These are phyloP conservation scores for Tetramorium simillimum DNA, from an alignment of 1,140 invertebrate species.

Conservation along the genomic window DNA sequence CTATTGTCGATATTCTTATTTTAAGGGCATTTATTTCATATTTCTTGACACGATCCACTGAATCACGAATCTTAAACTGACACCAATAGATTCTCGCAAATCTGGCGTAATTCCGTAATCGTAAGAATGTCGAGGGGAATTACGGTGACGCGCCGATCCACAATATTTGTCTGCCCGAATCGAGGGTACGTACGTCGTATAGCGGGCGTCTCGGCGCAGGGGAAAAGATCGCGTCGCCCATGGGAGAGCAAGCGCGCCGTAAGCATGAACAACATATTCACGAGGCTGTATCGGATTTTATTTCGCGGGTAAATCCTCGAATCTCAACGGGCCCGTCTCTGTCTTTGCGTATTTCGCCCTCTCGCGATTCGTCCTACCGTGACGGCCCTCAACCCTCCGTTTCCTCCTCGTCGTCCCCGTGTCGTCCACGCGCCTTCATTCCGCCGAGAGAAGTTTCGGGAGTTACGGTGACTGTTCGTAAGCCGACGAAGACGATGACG, in stretches of 20 bases:
- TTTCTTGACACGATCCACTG: not conserved
- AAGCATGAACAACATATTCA: conserved; percentile 71
- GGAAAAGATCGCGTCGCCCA: conserved; percentile 33
- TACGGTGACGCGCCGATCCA: not conserved
- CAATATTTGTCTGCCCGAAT: conserved; percentile 59
- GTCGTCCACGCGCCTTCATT: conserved; percentile 31
- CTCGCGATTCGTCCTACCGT: conserved; percentile 26
- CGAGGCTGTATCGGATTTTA: conserved; percentile 77
- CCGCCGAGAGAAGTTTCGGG: conserved; percentile 54
- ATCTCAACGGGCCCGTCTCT: conserved; percentile 64
- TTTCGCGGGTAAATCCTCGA: conserved; percentile 73
- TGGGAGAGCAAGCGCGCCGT: conserved; percentile 29
- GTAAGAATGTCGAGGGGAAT: conserved; percentile 3
- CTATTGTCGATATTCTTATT: not conserved
- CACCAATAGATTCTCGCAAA: not conserved
- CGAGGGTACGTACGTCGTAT: conserved; percentile 19
- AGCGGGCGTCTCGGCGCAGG: not conserved
- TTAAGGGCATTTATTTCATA: not conserved
- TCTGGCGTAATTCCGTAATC: not conserved
- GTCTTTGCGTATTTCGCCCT: conserved; percentile 41
- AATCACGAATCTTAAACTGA: not conserved
- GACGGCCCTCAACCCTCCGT: conserved; percentile 2
- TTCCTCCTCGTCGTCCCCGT: not conserved
- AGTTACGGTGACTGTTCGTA: conserved; percentile 67
- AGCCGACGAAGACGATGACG: conserved; percentile 62